These are phyloP conservation scores for Teleopsis dalmanni DNA, from an alignment of 1,140 invertebrate genomes.

Conservation along the genomic window DNA sequence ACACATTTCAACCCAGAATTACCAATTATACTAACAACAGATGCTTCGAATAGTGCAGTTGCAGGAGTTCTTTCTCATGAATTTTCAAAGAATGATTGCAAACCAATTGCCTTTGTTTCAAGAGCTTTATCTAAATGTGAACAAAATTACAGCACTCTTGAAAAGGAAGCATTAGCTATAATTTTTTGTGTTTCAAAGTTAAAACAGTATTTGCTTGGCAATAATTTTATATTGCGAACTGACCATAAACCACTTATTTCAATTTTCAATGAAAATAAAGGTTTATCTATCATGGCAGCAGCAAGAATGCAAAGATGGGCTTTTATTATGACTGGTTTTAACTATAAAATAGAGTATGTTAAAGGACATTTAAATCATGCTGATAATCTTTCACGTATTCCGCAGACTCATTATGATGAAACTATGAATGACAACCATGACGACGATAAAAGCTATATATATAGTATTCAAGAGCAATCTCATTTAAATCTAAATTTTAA, in stretches of 20 bases:
- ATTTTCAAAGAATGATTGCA: constrained; percentile 15
- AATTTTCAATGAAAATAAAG: constrained; percentile 41
- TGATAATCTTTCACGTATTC: constrained; percentile 11
- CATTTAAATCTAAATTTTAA: constrained; percentile 4
- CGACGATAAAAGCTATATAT: constrained; percentile 3
- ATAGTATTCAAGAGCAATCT: constrained; percentile 5
- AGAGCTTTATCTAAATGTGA: constrained; percentile 43
- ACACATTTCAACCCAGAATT: constrained; percentile 15
- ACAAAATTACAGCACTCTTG: constrained; percentile 47
- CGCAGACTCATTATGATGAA: constrained; percentile 2
- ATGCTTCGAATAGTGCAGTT: constrained; percentile 14
- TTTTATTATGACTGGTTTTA: constrained; percentile 31
- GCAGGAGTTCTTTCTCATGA: constrained; percentile 15
- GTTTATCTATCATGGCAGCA: constrained; percentile 30
- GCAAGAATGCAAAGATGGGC: constrained; percentile 36
- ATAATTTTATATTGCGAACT: constrained; percentile 45
- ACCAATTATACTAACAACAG: constrained; percentile 14
- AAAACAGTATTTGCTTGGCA: constrained; percentile 49
- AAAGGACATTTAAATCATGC: constrained; percentile 10
- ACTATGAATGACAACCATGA: not conserved
- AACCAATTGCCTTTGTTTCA: constrained; percentile 46
- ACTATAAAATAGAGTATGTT: constrained; percentile 36
- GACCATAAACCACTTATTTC: constrained; percentile 48
- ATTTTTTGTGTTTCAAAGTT: too few relatives aligned
- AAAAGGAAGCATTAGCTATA: constrained; percentile 51